These are phyloP conservation scores for Oceanodroma tethys DNA, from an alignment of 2,113 vertebrate genomes.

Conservation along the genomic window DNA sequence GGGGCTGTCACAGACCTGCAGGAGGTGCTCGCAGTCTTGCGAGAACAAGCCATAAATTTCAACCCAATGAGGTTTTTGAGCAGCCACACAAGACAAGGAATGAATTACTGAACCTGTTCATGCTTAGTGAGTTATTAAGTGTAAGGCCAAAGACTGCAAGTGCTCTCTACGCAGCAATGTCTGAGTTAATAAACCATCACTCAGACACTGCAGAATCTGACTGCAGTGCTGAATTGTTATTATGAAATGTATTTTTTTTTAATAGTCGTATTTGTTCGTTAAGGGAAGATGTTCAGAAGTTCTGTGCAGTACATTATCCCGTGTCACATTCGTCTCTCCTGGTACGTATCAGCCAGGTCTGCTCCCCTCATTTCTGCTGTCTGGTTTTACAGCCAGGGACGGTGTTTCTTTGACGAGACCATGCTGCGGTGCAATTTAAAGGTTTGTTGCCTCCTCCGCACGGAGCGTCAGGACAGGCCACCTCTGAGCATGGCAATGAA, in stretches of 20 bases:
- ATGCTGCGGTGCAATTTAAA: not conserved
- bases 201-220: slow-evolving; percentile 13
- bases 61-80: slow-evolving; percentile 9
- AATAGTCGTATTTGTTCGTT: slow-evolving; percentile 3
- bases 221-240: slow-evolving; percentile 1
- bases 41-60: slow-evolving; percentile 45
- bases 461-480: rapidly evolving
- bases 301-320: not conserved
- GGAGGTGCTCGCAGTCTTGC: slow-evolving; percentile 6
- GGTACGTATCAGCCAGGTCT: not conserved
- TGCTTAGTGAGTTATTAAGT: slow-evolving; percentile 66
- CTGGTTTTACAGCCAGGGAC: not conserved
- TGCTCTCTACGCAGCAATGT: slow-evolving; percentile 37
- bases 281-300: not conserved
- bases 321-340: not conserved
- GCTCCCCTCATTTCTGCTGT: not conserved
- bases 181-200: slow-evolving; percentile 68
- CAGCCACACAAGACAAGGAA: slow-evolving; percentile 39
- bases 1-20: not conserved
- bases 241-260: not conserved
- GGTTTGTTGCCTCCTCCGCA: not conserved
- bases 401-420: not conserved
- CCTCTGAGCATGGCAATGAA: not conserved
- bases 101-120: slow-evolving; percentile 59
- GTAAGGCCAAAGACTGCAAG: slow-evolving; percentile 56